Percentiles rank a stretch among this genome's conserved stretches.
These are phyloP conservation scores for Drosophila falleni DNA, from an alignment of 2,888 invertebrate species.

Conservation along the genomic window DNA sequence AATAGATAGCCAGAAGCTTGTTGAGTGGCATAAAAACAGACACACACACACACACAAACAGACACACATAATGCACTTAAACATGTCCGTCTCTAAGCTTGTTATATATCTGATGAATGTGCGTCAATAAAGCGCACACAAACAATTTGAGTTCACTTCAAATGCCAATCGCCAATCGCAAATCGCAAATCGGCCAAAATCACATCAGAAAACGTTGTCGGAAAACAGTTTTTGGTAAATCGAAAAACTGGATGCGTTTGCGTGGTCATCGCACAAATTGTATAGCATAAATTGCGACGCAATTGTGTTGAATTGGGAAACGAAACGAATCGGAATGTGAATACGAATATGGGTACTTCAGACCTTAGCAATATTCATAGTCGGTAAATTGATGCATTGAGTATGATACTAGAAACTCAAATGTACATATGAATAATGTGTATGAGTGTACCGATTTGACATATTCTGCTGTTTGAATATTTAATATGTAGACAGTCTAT, in stretches of 20 bases:
- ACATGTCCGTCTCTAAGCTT: constrained; percentile 21
- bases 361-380: constrained; percentile 51
- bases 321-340: constrained; percentile 6
- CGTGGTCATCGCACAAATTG: constrained; percentile 58
- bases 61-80: constrained; percentile 66
- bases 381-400: constrained; percentile 55
- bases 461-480: constrained; percentile 56
- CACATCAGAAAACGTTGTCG: constrained; percentile 37
- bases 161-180: constrained; percentile 34
- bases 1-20: constrained; percentile 46
- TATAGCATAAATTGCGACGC: constrained; percentile 60
- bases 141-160: constrained; percentile 65
- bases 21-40: constrained; percentile 43
- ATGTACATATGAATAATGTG: constrained; percentile 12
- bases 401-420: constrained; percentile 3
- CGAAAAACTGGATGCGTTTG: constrained; percentile 54
- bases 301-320: constrained; percentile 43
- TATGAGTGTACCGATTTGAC: constrained; percentile 10
- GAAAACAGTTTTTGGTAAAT: constrained; percentile 68
- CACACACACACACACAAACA: constrained; percentile 16
- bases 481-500: constrained; percentile 45
- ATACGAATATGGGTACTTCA: constrained; percentile 1
- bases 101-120: constrained; percentile 58
- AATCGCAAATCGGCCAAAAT: constrained; percentile 41
- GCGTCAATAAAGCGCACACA: constrained; percentile 56